Percentiles rank a stretch among this genome's conserved stretches.
phyloP scores from a whole-genome alignment of 2,888 invertebrate species.

The Drosophila paranaensis region DNA sequence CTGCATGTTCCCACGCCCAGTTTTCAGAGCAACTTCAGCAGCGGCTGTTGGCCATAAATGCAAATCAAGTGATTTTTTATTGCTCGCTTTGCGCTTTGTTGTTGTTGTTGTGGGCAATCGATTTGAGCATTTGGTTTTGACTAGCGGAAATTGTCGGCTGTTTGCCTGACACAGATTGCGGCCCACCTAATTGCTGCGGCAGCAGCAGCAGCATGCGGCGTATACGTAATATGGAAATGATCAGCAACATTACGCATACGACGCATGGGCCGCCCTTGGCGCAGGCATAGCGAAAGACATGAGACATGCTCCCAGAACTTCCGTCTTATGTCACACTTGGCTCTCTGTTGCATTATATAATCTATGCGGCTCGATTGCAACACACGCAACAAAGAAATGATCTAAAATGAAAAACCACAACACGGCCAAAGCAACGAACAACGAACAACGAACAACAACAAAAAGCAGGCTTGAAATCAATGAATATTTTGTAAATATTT shows the following conservation, averaged over 20 bases:
- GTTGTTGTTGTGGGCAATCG: slow-evolving; percentile 37
- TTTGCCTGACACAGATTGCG: slow-evolving; percentile 38
- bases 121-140: slow-evolving; percentile 18
- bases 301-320: too few relatives aligned
- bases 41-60: slow-evolving; percentile 36
- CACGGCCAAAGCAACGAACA: slow-evolving; percentile 3
- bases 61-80: slow-evolving; percentile 71
- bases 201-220: slow-evolving; percentile 24
- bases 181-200: slow-evolving; percentile 33
- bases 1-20: slow-evolving; percentile 57
- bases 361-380: slow-evolving; percentile 44
- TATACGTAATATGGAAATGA: slow-evolving; percentile 40
- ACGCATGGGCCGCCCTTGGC: slow-evolving; percentile 8
- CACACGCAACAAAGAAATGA: slow-evolving; percentile 54
- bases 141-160: slow-evolving; percentile 41
- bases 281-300: too few relatives aligned
- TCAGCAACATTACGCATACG: slow-evolving; percentile 42
- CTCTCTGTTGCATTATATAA: slow-evolving; percentile 1
- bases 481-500: slow-evolving; percentile 60
- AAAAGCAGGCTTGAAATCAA: slow-evolving; percentile 64
- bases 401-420: slow-evolving; percentile 53
- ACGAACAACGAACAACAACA: slow-evolving; percentile 7
- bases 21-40: slow-evolving; percentile 7
- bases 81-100: slow-evolving; percentile 39
- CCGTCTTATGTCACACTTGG: too few relatives aligned